phyloP scores from a whole-genome alignment of 2,113 vertebrate species.

The Corythornis cristatus region DNA sequence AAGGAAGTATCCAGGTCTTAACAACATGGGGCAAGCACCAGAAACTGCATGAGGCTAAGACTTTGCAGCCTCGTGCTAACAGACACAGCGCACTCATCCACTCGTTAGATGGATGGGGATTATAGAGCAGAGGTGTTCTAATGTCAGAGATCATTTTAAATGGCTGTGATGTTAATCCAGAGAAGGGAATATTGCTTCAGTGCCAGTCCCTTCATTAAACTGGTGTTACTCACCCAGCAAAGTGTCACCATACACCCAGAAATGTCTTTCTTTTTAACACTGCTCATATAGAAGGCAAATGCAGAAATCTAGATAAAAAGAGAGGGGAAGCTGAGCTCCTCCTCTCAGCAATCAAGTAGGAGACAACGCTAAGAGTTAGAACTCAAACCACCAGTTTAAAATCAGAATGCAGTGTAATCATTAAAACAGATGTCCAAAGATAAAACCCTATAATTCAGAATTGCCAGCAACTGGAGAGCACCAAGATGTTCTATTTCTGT shows the following conservation, averaged over 20 bases:
- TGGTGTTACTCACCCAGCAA: neutral
- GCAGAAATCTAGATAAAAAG: neutral
- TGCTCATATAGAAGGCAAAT: neutral
- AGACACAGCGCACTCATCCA: rapidly evolving
- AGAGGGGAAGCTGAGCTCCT: neutral
- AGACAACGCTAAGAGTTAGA: neutral
- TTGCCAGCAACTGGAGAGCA: neutral
- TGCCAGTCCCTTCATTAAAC: neutral
- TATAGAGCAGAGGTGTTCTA: rapidly evolving
- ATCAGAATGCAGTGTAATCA: neutral
- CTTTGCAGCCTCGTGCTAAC: neutral
- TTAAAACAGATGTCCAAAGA: constrained; percentile 1
- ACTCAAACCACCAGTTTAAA: neutral
- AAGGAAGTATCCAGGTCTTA: neutral
- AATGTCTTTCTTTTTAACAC: neutral
- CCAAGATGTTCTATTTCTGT: neutral
- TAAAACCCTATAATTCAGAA: neutral
- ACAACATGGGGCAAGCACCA: neutral
- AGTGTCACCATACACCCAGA: rapidly evolving
- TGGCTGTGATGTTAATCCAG: neutral
- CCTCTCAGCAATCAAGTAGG: neutral
- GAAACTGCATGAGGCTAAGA: neutral
- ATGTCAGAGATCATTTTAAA: rapidly evolving
- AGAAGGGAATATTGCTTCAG: neutral
- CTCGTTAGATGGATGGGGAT: rapidly evolving